A percentile compares a stretch with the other conserved stretches of the same genome.
phyloP scores from a whole-genome alignment of 2,888 invertebrate species.

The Hecatera dysodea region DNA sequence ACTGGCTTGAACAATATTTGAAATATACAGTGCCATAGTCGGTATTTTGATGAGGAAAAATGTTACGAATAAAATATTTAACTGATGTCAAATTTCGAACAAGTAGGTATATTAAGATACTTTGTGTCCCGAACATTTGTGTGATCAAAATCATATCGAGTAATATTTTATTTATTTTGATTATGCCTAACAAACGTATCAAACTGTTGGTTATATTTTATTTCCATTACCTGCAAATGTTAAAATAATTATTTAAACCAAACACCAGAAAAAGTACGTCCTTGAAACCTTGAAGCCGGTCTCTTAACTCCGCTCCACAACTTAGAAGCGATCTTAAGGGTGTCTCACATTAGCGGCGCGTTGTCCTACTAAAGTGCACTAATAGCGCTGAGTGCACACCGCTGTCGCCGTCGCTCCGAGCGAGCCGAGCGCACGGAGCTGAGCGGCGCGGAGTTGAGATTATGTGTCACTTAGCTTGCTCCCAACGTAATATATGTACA shows the following conservation, averaged over 20 bases:
- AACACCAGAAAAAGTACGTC: background rate
- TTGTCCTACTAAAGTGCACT: slow-evolving; percentile 49
- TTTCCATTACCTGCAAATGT: background rate
- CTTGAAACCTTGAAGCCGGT: background rate
- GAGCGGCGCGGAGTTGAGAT: slow-evolving; percentile 16
- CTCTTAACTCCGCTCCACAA: slow-evolving; percentile 6
- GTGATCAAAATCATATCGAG: too few relatives aligned
- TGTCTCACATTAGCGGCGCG: slow-evolving; percentile 35
- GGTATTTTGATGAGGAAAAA: background rate
- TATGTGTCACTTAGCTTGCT: slow-evolving; percentile 15
- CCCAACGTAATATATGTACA: background rate
- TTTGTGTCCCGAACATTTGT: too few relatives aligned
- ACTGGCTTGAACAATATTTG: slow-evolving; percentile 4
- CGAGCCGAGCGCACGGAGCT: background rate
- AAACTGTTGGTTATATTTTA: too few relatives aligned
- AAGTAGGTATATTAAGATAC: too few relatives aligned
- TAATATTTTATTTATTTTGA: too few relatives aligned
- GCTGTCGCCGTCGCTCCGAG: slow-evolving; percentile 24
- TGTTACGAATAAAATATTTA: background rate
- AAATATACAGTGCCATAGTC: background rate
- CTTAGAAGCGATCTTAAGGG: slow-evolving; percentile 1
- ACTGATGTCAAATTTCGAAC: background rate
- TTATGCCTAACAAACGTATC: too few relatives aligned
- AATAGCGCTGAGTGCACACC: slow-evolving; percentile 50
- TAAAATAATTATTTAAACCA: background rate